Evolutionary conservation across 2,888 invertebrate species (phyloP).

Genomic region (Stramonita haemastoma): DNA sequence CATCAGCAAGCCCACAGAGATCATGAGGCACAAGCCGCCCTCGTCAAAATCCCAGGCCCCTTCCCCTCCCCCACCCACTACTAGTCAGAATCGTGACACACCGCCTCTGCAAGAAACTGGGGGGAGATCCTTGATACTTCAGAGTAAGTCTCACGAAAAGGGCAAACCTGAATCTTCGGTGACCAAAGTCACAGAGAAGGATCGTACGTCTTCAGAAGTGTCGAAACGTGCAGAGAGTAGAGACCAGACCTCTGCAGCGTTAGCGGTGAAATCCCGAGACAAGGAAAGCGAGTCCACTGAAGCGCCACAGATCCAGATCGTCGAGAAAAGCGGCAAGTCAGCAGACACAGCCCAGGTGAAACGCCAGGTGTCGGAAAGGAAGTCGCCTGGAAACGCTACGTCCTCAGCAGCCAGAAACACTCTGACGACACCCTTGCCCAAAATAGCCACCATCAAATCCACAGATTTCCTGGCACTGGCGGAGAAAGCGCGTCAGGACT

Average conservation of each 20-base stretch:
- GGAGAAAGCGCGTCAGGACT: conserved; percentile 71
- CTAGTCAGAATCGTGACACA: neutral
- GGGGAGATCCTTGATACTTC: neutral
- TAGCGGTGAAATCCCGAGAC: neutral
- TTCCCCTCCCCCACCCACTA: conserved; percentile 4
- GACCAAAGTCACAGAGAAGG: neutral
- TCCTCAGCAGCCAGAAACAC: neutral
- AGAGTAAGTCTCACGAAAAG: neutral
- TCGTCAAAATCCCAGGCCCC: conserved; percentile 10
- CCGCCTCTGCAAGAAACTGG: too few species aligned
- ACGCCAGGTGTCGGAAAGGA: too few species aligned
- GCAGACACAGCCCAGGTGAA: neutral
- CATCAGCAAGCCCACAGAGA: conserved; percentile 26
- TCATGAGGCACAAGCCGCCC: conserved; percentile 23
- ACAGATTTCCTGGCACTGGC: conserved; percentile 70
- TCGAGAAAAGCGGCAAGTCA: neutral
- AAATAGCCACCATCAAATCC: conserved; percentile 46
- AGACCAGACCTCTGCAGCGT: neutral
- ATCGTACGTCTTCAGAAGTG: neutral
- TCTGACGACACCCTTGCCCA: conserved; percentile 38
- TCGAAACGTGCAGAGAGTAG: too few species aligned
- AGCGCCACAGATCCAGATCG: neutral
- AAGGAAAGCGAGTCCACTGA: neutral
- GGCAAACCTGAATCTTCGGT: neutral
- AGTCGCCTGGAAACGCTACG: too few species aligned